Base-by-base conservation (phyloP, 2,113 vertebrate species). In the Psittacula cyanocephala region DNA sequence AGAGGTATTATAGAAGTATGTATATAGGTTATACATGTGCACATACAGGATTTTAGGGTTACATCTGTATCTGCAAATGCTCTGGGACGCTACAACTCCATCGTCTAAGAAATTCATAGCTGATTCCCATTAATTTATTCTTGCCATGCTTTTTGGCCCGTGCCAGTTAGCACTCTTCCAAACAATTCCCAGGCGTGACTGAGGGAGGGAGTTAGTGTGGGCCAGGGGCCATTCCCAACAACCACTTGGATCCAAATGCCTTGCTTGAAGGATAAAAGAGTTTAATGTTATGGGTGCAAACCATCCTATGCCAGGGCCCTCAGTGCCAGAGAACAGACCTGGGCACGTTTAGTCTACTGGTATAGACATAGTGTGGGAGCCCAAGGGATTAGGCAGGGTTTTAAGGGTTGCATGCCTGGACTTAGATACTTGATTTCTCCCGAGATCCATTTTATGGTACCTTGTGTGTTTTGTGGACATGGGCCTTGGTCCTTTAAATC, bases 241-340 rank as follows among this genome's bases (percentile, higher is more conserved):
- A 84, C 72, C 20, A 17, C 35, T 89, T 95, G 91, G 83, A 96
- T 91, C 57, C 83, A 86, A 68, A 68, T 62, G 52, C 72, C 43
- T 92, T 81, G 65, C 89, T 96, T 68, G 81, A 79, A 95, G 93
- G 69, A 93, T 92, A 64, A 91, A 95, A 91, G 89, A 33, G 77
- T 95, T 92, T 95, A 81, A 89, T 72, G 77, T 81, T 95, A 91
- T 41, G 92, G 91, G 77, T 86, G 89, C 52, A 91, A 95, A 59
- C 81, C 77, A 52, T 91, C 62, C 52, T 84, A 44, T 95, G 93
- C 96, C 94, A 91, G 91, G 77, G 88, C 69, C 92, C 43, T 93
- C 4, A 0, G 62, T 95, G 95, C 96, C 96, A 97, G 94, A 89
- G 84, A 96, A 96, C 96, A 96, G 94, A 91, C 93, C 96, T 79